These are phyloP conservation scores for Philhelius pedissequus DNA, from an alignment of 2,888 invertebrate genomes.

Conservation along the genomic window DNA sequence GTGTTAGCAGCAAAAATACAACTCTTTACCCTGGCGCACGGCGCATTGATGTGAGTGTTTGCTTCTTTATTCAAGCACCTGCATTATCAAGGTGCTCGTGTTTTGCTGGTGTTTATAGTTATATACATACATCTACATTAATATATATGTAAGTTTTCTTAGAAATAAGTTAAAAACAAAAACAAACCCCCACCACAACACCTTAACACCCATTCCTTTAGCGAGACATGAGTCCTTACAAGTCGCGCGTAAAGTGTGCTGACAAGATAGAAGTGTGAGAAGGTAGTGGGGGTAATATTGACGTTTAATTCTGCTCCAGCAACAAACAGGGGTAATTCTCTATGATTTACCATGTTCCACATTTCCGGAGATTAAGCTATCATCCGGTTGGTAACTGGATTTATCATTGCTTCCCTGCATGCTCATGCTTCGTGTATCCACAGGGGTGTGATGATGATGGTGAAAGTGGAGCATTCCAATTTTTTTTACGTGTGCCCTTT, in stretches of 20 bases:
- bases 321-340: conserved; percentile 66
- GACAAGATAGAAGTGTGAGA: not conserved
- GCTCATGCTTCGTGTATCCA: not conserved
- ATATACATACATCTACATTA: no score
- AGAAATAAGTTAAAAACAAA: conserved; percentile 42
- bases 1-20: conserved; percentile 38
- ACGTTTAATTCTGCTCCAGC: conserved; percentile 65
- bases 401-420: conserved; percentile 54
- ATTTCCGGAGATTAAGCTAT: conserved; percentile 69
- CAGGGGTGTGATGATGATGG: not conserved
- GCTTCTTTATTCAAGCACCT: conserved; percentile 38
- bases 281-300: conserved; percentile 20
- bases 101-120: not conserved
- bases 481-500: not conserved
- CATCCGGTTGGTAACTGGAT: conserved; percentile 67
- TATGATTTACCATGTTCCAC: conserved; percentile 68
- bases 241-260: conserved; percentile 1
- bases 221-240: conserved; percentile 2
- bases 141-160: conserved; percentile 16
- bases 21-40: conserved; percentile 33
- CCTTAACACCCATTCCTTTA: not conserved
- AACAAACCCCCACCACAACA: conserved; percentile 24
- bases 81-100: conserved; percentile 27
- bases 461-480: not conserved
- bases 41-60: conserved; percentile 29